Percentiles rank a stretch among this genome's conserved stretches.
Conservation (phyloP, 2,797 vertebrate genomes). For the Sardinella longiceps region DNA sequence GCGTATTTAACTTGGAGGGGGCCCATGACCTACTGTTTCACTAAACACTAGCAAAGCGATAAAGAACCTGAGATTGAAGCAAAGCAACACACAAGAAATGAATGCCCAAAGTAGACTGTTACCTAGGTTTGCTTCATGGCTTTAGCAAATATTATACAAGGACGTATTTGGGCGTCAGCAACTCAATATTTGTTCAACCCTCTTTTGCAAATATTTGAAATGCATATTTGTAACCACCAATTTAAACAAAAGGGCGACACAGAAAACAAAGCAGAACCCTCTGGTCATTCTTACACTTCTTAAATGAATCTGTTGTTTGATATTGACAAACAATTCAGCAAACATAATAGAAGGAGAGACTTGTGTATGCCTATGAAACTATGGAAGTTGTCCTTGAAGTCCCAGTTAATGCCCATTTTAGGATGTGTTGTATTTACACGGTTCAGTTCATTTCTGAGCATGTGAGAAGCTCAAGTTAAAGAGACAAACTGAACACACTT, state of each 20-base stretch:
- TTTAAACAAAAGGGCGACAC: conserved; percentile 26
- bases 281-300: background rate
- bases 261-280: conserved; percentile 28
- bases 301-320: background rate
- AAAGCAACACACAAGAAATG: background rate
- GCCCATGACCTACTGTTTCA: background rate
- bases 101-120: background rate
- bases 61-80: background rate
- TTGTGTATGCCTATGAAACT: background rate
- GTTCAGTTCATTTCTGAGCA: too few relatives aligned
- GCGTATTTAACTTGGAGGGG: background rate
- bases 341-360: background rate
- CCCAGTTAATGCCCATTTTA: too few relatives aligned
- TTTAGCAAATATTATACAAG: background rate
- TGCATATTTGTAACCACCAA: conserved; percentile 16
- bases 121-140: background rate
- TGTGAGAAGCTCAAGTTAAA: too few relatives aligned
- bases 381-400: background rate
- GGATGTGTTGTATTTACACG: too few relatives aligned
- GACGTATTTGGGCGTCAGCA: conserved; percentile 25
- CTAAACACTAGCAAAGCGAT: background rate
- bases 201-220: conserved; percentile 51
- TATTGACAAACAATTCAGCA: background rate
- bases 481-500: too few relatives aligned
- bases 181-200: conserved; percentile 43